Evolutionary conservation across 2,888 invertebrate species (phyloP), one percentile per base, ranked within the genome.

Genomic region (Coenonympha arcania): DNA sequence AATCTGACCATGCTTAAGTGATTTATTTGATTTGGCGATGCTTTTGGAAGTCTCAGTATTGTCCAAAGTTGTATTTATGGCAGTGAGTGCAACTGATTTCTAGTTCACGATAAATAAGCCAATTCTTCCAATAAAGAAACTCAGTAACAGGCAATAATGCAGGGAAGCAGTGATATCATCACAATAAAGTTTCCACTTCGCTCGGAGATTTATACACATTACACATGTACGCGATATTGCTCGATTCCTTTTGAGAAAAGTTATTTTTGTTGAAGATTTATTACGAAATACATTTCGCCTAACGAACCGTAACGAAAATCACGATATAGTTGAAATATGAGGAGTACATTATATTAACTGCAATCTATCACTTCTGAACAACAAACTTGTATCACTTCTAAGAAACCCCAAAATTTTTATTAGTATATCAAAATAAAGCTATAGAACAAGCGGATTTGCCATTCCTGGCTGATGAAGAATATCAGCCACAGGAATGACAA

Each of bases 71-170:
- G 15, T 13, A 5, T n/a, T 18, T 22, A 20, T 22, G 16, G 15
- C 26, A 26, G 41, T 41, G 18, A 19, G n/a, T 30, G 30, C 18
- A 30, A 30, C 18, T 30, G 11, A 42, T 2, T 30, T 19, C 18
- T 30, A 42, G 39, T 40, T 50, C 22, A 13, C 30, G 33, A 22
- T 39, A 43, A 42, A 43, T 11, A 49, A 45, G 40, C 33, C 50
- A 50, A 50, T 50, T 45, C 45, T 22, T 40, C 26, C 45, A 50
- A 50, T 45, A 50, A 43, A 36, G 43, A 43, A 11, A 28, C 33
- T 33, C 33, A 15, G 40, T 31, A 20, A 44, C 15, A 45, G 24
- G 45, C 45, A 45, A 50, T 45, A 45, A 40, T 26, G 11, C n/a
- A 42, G 4, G 42, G 19, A 26, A 39, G 33, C 24, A 40, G 39